A percentile compares a stretch with the other conserved stretches of the same genome.
Evolutionary conservation across 2,113 vertebrate species (phyloP).

Genomic region (Elachura formosa): DNA sequence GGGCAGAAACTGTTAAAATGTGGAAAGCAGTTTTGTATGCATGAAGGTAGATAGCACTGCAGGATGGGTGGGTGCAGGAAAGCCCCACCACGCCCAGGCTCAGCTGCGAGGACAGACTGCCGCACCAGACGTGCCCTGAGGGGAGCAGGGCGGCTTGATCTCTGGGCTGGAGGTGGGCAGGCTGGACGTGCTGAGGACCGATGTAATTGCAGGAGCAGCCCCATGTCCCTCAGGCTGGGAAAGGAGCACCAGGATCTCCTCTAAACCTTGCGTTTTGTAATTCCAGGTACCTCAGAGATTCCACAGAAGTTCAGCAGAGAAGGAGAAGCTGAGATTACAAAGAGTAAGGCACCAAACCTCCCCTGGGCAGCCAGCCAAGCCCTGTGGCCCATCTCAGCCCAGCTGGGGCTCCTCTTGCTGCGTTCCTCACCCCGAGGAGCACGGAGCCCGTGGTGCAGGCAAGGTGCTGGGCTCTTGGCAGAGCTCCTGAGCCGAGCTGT

Average conservation of each 20-base stretch:
- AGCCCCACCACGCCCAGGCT: no score
- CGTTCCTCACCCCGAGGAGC: neutral
- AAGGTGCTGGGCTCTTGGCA: neutral
- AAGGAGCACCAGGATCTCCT: neutral
- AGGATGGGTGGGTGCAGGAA: accelerated
- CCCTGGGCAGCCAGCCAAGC: neutral
- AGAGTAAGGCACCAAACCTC: constrained; percentile 59
- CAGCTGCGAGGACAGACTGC: no score
- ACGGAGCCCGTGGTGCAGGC: neutral
- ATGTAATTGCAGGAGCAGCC: accelerated
- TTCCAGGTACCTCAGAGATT: constrained; percentile 68
- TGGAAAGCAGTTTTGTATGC: neutral
- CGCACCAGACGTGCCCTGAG: no score
- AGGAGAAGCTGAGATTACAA: constrained; percentile 67
- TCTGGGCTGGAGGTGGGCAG: no score
- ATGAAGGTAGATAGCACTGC: neutral
- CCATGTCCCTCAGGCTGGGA: neutral
- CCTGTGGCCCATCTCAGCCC: neutral
- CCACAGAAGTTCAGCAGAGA: constrained; percentile 61
- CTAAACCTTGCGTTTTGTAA: neutral
- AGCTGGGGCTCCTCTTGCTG: no score
- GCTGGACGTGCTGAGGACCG: no score
- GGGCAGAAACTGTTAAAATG: neutral
- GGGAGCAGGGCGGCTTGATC: no score
- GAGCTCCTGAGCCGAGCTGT: neutral